phyloP scores from a whole-genome alignment of 2,113 vertebrate genomes.

The Oncorhynchus tshawytscha region DNA sequence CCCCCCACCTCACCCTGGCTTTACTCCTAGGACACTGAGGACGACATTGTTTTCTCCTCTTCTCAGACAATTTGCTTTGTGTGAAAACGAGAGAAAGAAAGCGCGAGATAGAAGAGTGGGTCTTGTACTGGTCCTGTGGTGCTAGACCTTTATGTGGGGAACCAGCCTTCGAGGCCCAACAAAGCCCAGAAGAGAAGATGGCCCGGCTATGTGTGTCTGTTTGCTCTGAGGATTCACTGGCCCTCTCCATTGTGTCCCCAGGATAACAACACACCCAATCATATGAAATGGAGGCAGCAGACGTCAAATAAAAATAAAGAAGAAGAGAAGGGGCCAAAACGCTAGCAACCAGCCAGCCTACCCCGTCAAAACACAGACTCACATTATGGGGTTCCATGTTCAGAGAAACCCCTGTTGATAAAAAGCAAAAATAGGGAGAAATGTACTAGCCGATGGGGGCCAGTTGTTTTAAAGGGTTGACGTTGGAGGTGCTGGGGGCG shows the following conservation, averaged over 20 bases:
- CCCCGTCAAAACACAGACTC: slow-evolving; percentile 1
- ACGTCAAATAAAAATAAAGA: slow-evolving; percentile 6
- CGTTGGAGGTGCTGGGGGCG: slow-evolving; percentile 4
- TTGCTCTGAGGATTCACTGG: slow-evolving; percentile 49
- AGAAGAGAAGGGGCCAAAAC: not conserved
- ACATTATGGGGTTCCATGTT: slow-evolving; percentile 18
- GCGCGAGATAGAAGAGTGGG: not conserved
- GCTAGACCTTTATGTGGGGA: slow-evolving; percentile 45
- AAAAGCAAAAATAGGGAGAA: slow-evolving; percentile 5
- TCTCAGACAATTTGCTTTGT: slow-evolving; percentile 2
- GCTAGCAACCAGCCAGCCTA: not conserved
- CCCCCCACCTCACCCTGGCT: not conserved
- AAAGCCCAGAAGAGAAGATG: slow-evolving; percentile 42
- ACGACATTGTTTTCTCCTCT: not conserved
- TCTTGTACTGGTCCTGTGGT: slow-evolving; percentile 26
- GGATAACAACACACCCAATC: slow-evolving; percentile 50
- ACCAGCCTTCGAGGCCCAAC: slow-evolving; percentile 44
- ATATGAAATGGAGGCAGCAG: slow-evolving; percentile 34
- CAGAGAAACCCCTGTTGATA: slow-evolving; percentile 19
- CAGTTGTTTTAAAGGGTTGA: slow-evolving; percentile 43
- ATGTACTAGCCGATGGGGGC: slow-evolving; percentile 2
- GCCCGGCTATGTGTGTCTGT: slow-evolving; percentile 28
- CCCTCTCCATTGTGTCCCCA: slow-evolving; percentile 47
- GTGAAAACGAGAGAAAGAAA: slow-evolving; percentile 6
- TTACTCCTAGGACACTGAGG: not conserved